Base-by-base conservation (phyloP, 2,113 vertebrate genomes). In the Mesembrinibis cayennensis region DNA sequence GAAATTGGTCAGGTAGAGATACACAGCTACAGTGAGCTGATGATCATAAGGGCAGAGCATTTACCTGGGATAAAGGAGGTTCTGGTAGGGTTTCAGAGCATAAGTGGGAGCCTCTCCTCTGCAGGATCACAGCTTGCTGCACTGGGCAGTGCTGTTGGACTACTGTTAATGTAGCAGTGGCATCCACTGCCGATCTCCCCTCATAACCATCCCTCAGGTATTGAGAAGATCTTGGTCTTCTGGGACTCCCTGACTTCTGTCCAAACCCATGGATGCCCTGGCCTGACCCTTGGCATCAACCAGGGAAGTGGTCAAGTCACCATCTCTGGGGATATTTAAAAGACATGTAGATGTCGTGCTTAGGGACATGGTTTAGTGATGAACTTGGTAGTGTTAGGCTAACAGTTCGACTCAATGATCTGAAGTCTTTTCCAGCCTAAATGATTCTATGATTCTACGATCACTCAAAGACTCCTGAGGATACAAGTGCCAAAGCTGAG, bases 401-500 rank as follows among this genome's bases (percentile, higher is more conserved):
- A 32, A 47, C 1, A 6, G 16, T 47, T 29, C 36, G 36, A 32
- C 40, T 50, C 0, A 0, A 6, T 26, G 50, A 19, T 21, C 36
- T 36, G 27, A 56, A 61, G 49, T 50, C 58, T 84, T 73, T 83
- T 38, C 42, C 47, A 74, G 1, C 18, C 12, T 56, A 8, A 17
- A 3, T 13, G 47, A 17, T 58, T 76, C 32, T 36, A 3, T 36
- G 32, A 17, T n/a, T 47, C 52, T 30, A 2, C 42, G 53, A 45
- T 23, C 58, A 53, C 38, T 29, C 9, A 10, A n/a, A 59, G 36
- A 25, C 67, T 74, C 23, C 47, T 56, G 52, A 84, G 40, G 36
- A 21, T 59, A 22, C 14, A 30, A 17, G 38, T 3, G 6, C 29
- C 36, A 42, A 82, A 55, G 20, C 65, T 76, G 59, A 81, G 61